Evolutionary conservation across 2,113 vertebrate genomes (phyloP), one percentile per base, ranked within the genome.

Genomic region (Amblyopsis rosae): DNA sequence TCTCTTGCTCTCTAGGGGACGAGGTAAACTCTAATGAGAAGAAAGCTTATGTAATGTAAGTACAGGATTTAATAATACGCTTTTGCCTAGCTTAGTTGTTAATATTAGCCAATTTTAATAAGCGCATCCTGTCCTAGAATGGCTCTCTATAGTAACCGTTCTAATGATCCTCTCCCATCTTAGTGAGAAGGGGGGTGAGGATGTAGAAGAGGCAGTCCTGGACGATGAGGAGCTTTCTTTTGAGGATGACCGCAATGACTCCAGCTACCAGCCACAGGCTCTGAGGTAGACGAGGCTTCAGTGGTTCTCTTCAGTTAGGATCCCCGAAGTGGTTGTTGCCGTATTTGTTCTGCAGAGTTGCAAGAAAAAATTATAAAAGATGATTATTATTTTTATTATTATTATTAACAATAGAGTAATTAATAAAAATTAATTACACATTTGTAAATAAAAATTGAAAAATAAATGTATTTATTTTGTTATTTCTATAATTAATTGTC

Each of bases 241-340:
- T 90, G 93, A 92, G 87, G 95, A 96, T 46, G 94, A 97, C 79
- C 94, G 93, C 32, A 91, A 91, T 77, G 94, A 96, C 81, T 89
- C 93, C 76, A 95, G 85, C 80, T 95, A 93, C 81, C 94, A 93
- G 70, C 95, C 93, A 1, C 93, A 93, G 55, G 83, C 91, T 79
- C 94, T 93, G 80, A 98, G 96, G 96, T 95, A 94, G 2, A 15
- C 1, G 1, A 5, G 35, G 35, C 7, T 41, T 41, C 35, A 41
- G 35, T 41, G 35, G 35, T 41, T 41, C 35, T 41, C 35, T 1
- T 41, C 5, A 8, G 35, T 41, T 41, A 8, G 35, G 35, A 41
- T 8, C 6, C 35, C 35, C 4, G 35, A 41, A 1, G 26, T 26
- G 26, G 35, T 41, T 5, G 35, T 41, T 41, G 35, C 35, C 5